Evolutionary conservation across 2,888 invertebrate genomes (phyloP), one percentile per base, ranked within the genome.

Genomic region (Crepidodera aurea): DNA sequence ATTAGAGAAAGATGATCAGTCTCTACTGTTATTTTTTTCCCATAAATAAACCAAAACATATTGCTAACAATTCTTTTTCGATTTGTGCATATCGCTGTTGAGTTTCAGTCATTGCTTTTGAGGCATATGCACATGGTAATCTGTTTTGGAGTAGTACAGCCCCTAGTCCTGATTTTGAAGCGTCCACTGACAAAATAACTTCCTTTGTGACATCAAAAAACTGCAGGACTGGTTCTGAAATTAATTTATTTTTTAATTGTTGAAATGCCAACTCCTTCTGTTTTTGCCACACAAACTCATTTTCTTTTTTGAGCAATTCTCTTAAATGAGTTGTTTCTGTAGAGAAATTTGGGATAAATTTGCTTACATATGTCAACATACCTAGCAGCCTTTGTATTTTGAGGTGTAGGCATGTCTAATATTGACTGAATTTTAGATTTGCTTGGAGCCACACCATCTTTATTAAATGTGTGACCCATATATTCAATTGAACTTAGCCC

Each of bases 151-250:
- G 7, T 25, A 25, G 60, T 15, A 62, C 65, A 12, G 73, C 70
- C 12, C 72, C 75, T 18, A 72, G 16, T 4, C 73, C 75, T 51
- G 29, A 42, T 59, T 68, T 46, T 22, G 71, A 71, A 5, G 68
- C 62, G 68, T 75, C 74, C 6, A 71, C 71, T 16, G 70, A 71
- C 8, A 71, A 22, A 32, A 60, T 60, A 25, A 65, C 55, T 42
- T 50, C 27, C 51, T 59, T 48, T 27, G 64, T 55, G 22, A 39
- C 40, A 32, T 57, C 37, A 51, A 48, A 68, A 46, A 55, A 56
- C 53, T 64, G n/a, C 29, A 69, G 59, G 19, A 62, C 37, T n/a
- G 67, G 64, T 13, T 27, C 44, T 15, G 25, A 51, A 2, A 25
- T 60, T 60, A 60, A 27, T 13, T 48, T 42, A 16, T 40, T 29